Base-by-base conservation (phyloP, 2,888 invertebrate genomes). In the Drosophila lacicola region DNA sequence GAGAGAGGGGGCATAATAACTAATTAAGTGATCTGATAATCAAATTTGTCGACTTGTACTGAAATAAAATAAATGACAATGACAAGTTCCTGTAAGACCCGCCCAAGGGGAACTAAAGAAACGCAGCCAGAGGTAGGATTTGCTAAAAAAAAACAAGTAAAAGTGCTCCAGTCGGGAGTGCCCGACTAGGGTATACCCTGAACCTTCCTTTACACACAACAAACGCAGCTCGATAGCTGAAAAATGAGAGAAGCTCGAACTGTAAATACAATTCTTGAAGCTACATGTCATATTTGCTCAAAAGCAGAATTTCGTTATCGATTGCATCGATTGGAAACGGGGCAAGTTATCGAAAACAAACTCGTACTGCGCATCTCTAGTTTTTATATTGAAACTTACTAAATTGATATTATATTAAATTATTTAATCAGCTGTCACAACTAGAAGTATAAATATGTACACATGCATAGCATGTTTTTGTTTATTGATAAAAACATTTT, bases 11-110 rank as follows among this genome's bases (percentile, higher is more conserved):
- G 19, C 57, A 56, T 70, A 62, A 58, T 53, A 58, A 61, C 74
- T 68, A 79, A 74, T 82, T 70, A 74, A 77, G 55, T 63, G 70
- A 51, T 46, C 46, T 53, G 80, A 82, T 84, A 84, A 80, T 84
- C 72, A 77, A 54, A 67, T 51, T 74, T 67, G 80, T 55, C 65
- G 79, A 79, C 80, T 29, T 70, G 74, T 50, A 25, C 25, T 42
- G 44, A 34, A 39, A 34, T 51, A 41, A 34, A 57, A 57, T 57
- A 29, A 61, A 61, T 69, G 55, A 58, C 53, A 56, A 68, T 69
- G 55, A 58, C 53, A 56, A 68, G 61, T 64, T 54, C 37, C 57
- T 58, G 17, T 53, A 57, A 36, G 17, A 21, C 8, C 8, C 29
- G 21, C 9, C 14, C 11, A 19, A 6, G 42, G 14, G 25, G 29